A percentile compares a stretch with the other conserved stretches of the same genome.
phyloP scores from a whole-genome alignment of 2,797 vertebrate species.

The Malacoctenus gilli region DNA sequence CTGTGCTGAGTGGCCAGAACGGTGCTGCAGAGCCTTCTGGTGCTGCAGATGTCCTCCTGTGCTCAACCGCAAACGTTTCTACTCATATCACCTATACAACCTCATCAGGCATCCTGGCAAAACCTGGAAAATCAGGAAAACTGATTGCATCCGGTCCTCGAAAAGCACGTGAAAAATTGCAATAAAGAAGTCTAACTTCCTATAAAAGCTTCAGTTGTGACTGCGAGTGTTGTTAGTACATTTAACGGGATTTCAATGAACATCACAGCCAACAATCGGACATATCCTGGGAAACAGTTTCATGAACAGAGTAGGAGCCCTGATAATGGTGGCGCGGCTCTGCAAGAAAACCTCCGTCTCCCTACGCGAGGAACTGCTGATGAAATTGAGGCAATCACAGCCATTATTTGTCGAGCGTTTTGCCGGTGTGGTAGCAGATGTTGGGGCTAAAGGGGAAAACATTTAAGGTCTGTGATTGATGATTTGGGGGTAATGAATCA shows the following conservation, averaged over 20 bases:
- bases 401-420: constrained; percentile 80
- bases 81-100: too few species aligned
- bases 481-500: constrained; percentile 82
- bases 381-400: constrained; percentile 80
- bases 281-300: too few species aligned
- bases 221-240: too few species aligned
- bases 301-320: too few species aligned
- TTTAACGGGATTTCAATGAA: not conserved
- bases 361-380: constrained; percentile 52
- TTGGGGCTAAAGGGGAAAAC: constrained; percentile 87
- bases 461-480: constrained; percentile 88
- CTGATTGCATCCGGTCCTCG: too few species aligned
- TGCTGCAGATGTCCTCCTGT: constrained; percentile 31
- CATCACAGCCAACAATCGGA: too few species aligned
- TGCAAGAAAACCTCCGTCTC: constrained; percentile 40
- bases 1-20: constrained; percentile 28
- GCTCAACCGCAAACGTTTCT: constrained; percentile 21
- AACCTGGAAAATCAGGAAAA: too few species aligned
- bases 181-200: too few species aligned
- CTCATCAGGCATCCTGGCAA: too few species aligned
- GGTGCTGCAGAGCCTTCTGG: constrained; percentile 19
- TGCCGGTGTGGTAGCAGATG: constrained; percentile 85
- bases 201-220: too few species aligned
- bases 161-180: too few species aligned
- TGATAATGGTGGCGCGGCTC: constrained; percentile 39